These are phyloP conservation scores for Drosophila parabipectinata DNA, from an alignment of 1,140 invertebrate species.

Conservation along the genomic window DNA sequence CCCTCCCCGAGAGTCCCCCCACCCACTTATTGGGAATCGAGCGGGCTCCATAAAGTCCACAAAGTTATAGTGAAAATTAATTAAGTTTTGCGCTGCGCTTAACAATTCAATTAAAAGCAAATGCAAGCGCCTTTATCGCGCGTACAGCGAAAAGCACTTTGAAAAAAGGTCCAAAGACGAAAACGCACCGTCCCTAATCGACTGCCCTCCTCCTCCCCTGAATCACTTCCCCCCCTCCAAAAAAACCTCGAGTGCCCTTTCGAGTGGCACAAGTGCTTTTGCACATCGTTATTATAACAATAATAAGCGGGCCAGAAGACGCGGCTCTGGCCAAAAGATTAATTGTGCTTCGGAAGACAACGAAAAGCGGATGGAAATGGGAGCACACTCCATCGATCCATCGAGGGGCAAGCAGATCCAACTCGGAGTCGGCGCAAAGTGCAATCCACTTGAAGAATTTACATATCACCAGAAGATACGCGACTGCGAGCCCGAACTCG, in stretches of 20 bases:
- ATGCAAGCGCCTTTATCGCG: conserved; percentile 64
- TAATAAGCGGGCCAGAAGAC: conserved; percentile 65
- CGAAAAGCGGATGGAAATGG: conserved; percentile 43
- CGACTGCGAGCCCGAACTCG: conserved; percentile 8
- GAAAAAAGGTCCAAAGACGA: conserved; percentile 31
- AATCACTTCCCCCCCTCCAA: background rate
- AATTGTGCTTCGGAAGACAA: conserved; percentile 61
- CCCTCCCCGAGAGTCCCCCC: background rate
- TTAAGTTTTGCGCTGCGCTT: conserved; percentile 80
- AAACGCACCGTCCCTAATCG: conserved; percentile 35
- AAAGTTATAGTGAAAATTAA: conserved; percentile 80
- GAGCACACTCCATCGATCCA: conserved; percentile 46
- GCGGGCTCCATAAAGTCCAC: conserved; percentile 66
- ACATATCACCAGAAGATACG: conserved; percentile 79
- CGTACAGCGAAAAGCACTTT: conserved; percentile 81
- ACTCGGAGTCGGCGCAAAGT: conserved; percentile 73
- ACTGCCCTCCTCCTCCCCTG: background rate
- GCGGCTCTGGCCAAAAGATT: conserved; percentile 69
- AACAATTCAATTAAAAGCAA: conserved; percentile 82
- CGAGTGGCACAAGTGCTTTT: conserved; percentile 83
- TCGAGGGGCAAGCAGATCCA: conserved; percentile 26
- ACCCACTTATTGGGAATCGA: conserved; percentile 54
- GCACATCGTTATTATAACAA: conserved; percentile 84
- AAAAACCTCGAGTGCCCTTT: conserved; percentile 53
- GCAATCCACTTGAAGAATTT: conserved; percentile 83